A percentile compares a stretch with the other conserved stretches of the same genome.
phyloP scores from a whole-genome alignment of 2,797 vertebrate species.

The Acanthurus leucopareius region DNA sequence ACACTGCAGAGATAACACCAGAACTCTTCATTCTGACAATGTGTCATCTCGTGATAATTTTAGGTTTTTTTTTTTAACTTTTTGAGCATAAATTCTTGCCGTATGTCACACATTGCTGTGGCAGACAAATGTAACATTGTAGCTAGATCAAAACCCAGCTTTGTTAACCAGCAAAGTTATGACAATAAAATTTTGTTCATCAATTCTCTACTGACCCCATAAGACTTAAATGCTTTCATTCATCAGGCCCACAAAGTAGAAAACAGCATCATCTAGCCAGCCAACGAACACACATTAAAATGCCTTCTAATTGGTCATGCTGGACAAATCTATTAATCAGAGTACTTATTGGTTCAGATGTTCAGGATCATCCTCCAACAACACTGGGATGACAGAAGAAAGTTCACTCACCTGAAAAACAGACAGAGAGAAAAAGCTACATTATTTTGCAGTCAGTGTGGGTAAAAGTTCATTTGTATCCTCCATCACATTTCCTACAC shows the following conservation, averaged over 20 bases:
- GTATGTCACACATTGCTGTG: too few species aligned
- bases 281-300: neutral
- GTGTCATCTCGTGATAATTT: too few species aligned
- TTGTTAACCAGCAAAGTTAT: slow-evolving; percentile 18
- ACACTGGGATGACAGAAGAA: slow-evolving; percentile 30
- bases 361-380: slow-evolving; percentile 33
- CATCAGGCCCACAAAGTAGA: neutral
- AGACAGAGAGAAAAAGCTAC: slow-evolving; percentile 52
- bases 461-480: neutral
- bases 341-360: slow-evolving; percentile 68
- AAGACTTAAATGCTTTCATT: neutral
- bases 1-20: too few species aligned
- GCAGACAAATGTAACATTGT: neutral
- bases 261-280: neutral
- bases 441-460: neutral
- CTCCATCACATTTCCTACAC: neutral
- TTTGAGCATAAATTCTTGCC: too few species aligned
- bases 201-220: too few species aligned
- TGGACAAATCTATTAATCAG: slow-evolving; percentile 10
- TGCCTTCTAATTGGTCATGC: neutral
- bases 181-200: neutral
- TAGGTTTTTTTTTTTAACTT: too few species aligned
- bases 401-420: slow-evolving; percentile 83
- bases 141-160: neutral
- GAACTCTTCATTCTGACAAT: too few species aligned